Conservation (phyloP, 2,888 invertebrate species). For the Notodonta dromedarius region DNA sequence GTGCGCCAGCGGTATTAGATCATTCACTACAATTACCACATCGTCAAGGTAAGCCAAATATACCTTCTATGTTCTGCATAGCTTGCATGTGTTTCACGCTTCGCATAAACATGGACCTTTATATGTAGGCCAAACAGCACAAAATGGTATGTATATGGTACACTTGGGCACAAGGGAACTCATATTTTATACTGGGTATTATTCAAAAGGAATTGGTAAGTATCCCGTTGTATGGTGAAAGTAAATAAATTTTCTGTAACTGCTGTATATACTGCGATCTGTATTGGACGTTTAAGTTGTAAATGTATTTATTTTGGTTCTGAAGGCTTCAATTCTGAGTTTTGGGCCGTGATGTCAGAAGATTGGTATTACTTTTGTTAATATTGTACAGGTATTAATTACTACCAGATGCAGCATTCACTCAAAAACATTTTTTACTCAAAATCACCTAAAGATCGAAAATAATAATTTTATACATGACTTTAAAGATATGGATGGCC, state of each 20-base stretch:
- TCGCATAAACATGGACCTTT: conserved; percentile 30
- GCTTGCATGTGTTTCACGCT: conserved; percentile 53
- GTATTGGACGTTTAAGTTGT: conserved; percentile 41
- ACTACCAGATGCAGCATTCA: not conserved
- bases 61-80: conserved; percentile 45
- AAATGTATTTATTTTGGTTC: conserved; percentile 46
- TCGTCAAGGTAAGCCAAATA: conserved; percentile 68
- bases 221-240: conserved; percentile 32
- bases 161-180: conserved; percentile 34
- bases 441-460: no score
- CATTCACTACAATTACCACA: conserved; percentile 48
- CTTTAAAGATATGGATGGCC: no score
- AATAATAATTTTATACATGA: no score
- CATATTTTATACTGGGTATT: conserved; percentile 12
- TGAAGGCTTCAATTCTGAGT: conserved; percentile 50
- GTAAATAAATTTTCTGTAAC: conserved; percentile 46
- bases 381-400: conserved; percentile 10
- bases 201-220: conserved; percentile 35
- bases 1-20: conserved; percentile 67
- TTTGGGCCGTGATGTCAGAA: conserved; percentile 34
- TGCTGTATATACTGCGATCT: conserved; percentile 72
- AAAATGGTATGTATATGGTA: conserved; percentile 58
- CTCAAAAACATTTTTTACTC: not conserved
- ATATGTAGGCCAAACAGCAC: conserved; percentile 24
- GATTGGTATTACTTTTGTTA: conserved; percentile 18